Percentiles rank a stretch among this genome's conserved stretches.
phyloP scores from a whole-genome alignment of 2,797 vertebrate species.

The Aeoliscus strigatus region DNA sequence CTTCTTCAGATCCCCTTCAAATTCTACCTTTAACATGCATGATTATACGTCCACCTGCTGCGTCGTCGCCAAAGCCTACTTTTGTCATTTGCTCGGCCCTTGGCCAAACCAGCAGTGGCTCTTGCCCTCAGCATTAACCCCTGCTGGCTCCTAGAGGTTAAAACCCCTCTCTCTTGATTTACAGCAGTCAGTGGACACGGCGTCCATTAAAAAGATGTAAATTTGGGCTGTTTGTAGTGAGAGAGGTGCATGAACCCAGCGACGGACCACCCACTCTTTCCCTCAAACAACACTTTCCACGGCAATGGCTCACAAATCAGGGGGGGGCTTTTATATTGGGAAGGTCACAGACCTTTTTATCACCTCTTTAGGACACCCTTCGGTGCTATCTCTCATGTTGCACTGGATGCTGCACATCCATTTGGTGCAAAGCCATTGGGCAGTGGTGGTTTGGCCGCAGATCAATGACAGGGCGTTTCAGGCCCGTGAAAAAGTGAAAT shows the following conservation, averaged over 20 bases:
- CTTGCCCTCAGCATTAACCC: conserved; percentile 52
- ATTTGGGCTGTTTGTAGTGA: conserved; percentile 62
- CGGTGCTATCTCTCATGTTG: conserved; percentile 54
- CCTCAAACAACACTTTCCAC: conserved; percentile 50
- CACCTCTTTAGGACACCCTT: conserved; percentile 66
- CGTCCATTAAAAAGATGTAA: conserved; percentile 73
- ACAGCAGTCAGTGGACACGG: conserved; percentile 64
- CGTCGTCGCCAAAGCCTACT: conserved; percentile 12
- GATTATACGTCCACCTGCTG: too few species aligned
- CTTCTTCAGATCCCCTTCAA: too few species aligned
- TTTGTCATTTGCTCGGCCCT: conserved; percentile 43
- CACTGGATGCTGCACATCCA: conserved; percentile 38
- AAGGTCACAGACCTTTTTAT: conserved; percentile 74
- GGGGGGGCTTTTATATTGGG: conserved; percentile 63
- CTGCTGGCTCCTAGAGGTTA: conserved; percentile 55
- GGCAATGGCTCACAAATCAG: conserved; percentile 63
- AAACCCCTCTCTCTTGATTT: conserved; percentile 68
- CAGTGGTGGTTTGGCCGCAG: conserved; percentile 12
- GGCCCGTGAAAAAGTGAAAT: too few species aligned
- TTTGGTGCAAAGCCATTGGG: conserved; percentile 13
- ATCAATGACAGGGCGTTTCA: conserved; percentile 11
- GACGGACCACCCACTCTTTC: conserved; percentile 72
- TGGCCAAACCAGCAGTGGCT: conserved; percentile 44
- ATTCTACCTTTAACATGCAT: too few species aligned
- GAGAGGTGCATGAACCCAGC: conserved; percentile 59